Evolutionary conservation across 2,797 vertebrate species (phyloP), one percentile per base, ranked within the genome.

Genomic region (Pseudomugil gertrudae): DNA sequence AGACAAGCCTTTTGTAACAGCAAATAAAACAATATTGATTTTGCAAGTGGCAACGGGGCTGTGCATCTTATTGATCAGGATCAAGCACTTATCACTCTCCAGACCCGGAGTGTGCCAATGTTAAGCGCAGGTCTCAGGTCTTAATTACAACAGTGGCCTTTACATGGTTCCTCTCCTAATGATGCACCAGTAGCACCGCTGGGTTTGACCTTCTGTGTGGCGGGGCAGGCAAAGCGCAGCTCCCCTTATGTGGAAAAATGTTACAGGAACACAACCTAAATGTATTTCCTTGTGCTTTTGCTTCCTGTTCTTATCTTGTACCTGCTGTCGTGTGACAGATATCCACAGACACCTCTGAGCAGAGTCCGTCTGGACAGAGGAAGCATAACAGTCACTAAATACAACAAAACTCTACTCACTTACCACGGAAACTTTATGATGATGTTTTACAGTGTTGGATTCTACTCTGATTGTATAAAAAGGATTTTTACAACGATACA

Each of bases 1-100:
- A 92, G 92, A 94, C 92, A 88, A 91, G 90, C 86, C 90, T 79
- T 91, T 92, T 94, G 93, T 94, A 93, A 93, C 90, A 92, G 92
- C 92, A 93, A 94, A 94, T 94, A 93, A 94, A 94, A 93, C 92
- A 92, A 90, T 93, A 95, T 95, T 93, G 94, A 95, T 94, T 93
- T 90, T 82, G 86, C 91, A 83, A 92, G 90, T 92, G 87, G 90
- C 87, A 91, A 93, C 73, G 72, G 84, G 84, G 78, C 80, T 88
- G 90, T 91, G 93, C 89, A 91, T 91, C 84, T 80, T 92, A 95
- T 94, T 93, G 93, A 94, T 94, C 91, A 90, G 91, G 87, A 92
- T 92, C 92, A 87, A 92, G 90, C 90, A 90, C 91, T 92, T 94
- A 93, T 93, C 93, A 94, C 90, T 93, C 92, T 88, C 76, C 87